Conservation (phyloP, 1,140 invertebrate species). For the Himalopsyche phryganea region DNA sequence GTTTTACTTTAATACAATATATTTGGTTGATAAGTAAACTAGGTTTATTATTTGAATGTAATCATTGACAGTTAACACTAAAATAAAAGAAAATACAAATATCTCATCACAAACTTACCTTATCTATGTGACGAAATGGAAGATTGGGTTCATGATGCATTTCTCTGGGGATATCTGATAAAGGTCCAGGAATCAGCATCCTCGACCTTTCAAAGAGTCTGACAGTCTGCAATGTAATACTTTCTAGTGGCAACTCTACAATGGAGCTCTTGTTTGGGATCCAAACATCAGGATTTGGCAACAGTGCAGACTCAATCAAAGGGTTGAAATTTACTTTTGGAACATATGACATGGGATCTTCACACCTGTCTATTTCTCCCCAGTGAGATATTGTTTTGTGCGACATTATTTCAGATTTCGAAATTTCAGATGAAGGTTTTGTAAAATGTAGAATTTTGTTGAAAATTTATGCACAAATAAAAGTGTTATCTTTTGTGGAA, state of each 20-base stretch:
- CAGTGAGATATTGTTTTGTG: slow-evolving; percentile 33
- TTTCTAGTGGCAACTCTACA: slow-evolving; percentile 13
- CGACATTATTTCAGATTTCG: not conserved
- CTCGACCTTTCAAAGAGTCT: slow-evolving; percentile 9
- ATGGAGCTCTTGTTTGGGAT: not conserved
- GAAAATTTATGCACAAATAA: too few species aligned
- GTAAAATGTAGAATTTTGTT: too few species aligned
- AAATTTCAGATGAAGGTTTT: not conserved
- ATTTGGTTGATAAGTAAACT: too few species aligned
- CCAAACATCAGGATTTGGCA: not conserved
- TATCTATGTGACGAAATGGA: slow-evolving; percentile 16
- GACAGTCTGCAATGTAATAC: slow-evolving; percentile 12
- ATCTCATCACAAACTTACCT: slow-evolving; percentile 18
- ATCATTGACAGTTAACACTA: too few species aligned
- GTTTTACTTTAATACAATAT: too few species aligned
- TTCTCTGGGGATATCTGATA: not conserved
- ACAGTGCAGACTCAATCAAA: slow-evolving; percentile 48
- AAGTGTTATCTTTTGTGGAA: not conserved
- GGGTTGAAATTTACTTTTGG: slow-evolving; percentile 50
- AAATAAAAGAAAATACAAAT: too few species aligned
- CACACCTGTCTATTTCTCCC: slow-evolving; percentile 46
- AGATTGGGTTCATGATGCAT: slow-evolving; percentile 17
- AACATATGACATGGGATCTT: slow-evolving; percentile 37
- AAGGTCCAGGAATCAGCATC: not conserved
- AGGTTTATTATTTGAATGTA: too few species aligned